phyloP scores from a whole-genome alignment of 1,140 invertebrate genomes.

The Leptinotarsa defecta region DNA sequence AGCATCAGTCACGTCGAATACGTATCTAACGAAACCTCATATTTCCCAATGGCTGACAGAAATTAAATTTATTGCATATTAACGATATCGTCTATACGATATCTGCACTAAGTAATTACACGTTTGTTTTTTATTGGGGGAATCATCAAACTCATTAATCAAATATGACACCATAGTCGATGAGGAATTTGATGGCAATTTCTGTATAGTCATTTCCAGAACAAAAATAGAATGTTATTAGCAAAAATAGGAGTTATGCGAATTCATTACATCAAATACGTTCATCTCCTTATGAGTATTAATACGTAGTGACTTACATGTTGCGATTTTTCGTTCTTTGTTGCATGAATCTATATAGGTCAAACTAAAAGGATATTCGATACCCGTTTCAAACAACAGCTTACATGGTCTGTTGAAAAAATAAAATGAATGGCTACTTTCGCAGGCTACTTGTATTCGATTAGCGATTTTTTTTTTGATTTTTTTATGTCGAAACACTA shows the following conservation, averaged over 20 bases:
- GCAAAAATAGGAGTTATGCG: neutral
- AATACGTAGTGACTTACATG: too few species aligned
- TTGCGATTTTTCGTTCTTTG: too few species aligned
- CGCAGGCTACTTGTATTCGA: too few species aligned
- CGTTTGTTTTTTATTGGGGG: constrained; percentile 23
- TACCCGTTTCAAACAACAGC: too few species aligned
- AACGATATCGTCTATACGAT: constrained; percentile 12
- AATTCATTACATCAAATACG: neutral
- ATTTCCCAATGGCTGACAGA: constrained; percentile 10
- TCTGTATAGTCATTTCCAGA: constrained; percentile 16
- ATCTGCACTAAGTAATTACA: constrained; percentile 24
- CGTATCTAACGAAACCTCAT: neutral
- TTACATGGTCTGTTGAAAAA: too few species aligned
- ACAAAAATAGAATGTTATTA: neutral
- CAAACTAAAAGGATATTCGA: too few species aligned
- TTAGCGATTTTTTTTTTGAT: too few species aligned
- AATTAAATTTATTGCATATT: constrained; percentile 3
- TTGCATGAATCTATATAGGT: too few species aligned
- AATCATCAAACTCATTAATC: constrained; percentile 25
- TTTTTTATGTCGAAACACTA: too few species aligned
- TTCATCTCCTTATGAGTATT: too few species aligned
- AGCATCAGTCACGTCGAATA: neutral
- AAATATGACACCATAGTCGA: constrained; percentile 18
- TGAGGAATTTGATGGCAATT: constrained; percentile 4
- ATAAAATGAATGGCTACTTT: too few species aligned